Conservation (phyloP, 2,113 vertebrate species). For the Jacana jacana region DNA sequence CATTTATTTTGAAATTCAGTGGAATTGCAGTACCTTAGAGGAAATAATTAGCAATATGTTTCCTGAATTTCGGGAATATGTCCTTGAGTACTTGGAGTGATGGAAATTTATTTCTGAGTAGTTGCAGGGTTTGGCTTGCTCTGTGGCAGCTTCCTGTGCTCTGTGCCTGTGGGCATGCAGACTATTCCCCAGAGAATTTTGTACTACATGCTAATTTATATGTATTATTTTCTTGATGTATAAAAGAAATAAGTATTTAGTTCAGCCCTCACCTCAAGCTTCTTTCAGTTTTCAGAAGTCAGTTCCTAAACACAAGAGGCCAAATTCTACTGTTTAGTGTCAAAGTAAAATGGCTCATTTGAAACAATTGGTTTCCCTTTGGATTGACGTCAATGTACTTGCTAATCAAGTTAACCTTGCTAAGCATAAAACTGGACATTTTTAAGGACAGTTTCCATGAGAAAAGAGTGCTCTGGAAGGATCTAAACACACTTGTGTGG, state of each 20-base stretch:
- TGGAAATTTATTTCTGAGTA: conserved; percentile 27
- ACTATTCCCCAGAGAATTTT: neutral
- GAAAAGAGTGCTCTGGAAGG: neutral
- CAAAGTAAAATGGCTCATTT: neutral
- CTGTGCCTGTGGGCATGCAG: neutral
- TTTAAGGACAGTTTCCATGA: neutral
- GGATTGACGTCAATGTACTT: neutral
- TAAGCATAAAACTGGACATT: neutral
- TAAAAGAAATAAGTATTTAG: neutral
- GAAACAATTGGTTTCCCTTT: neutral
- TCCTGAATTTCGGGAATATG: neutral
- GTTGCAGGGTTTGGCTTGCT: neutral
- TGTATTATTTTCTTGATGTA: neutral
- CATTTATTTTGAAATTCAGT: neutral
- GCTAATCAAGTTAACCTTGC: neutral
- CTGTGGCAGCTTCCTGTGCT: neutral
- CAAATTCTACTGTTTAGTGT: neutral
- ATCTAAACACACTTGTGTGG: neutral
- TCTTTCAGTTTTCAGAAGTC: neutral
- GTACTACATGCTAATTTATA: neutral
- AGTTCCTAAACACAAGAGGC: neutral
- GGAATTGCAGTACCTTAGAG: neutral
- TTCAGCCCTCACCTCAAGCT: neutral
- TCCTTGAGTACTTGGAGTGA: accelerated
- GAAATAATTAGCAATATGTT: conserved; percentile 24